Evolutionary conservation across 2,113 vertebrate species (phyloP).

Genomic region (Scomber japonicus): DNA sequence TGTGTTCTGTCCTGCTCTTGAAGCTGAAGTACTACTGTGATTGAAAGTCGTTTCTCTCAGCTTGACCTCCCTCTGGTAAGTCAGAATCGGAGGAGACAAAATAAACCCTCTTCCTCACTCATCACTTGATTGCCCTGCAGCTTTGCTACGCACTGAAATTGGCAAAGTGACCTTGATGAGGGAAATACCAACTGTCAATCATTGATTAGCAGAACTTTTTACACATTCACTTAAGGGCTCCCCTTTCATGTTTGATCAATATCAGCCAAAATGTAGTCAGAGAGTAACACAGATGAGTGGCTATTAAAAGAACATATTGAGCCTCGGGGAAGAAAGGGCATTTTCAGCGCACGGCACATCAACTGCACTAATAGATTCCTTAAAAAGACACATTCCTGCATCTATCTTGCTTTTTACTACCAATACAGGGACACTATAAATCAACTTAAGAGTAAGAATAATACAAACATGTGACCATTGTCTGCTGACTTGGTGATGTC

Average conservation of each 20-base stretch:
- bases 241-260: conserved; percentile 81
- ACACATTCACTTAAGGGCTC: conserved; percentile 76
- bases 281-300: conserved; percentile 44
- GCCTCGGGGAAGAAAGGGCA: conserved; percentile 37
- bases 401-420: conserved; percentile 32
- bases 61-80: conserved; percentile 49
- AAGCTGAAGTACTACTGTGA: conserved; percentile 46
- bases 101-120: conserved; percentile 48
- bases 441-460: background rate
- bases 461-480: conserved; percentile 35
- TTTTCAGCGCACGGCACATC: conserved; percentile 46
- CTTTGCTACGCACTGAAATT: conserved; percentile 53
- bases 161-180: conserved; percentile 78
- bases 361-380: conserved; percentile 7
- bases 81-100: conserved; percentile 50
- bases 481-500: background rate
- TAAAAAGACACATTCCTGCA: conserved; percentile 29
- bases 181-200: conserved; percentile 76
- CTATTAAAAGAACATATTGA: conserved; percentile 39
- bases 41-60: conserved; percentile 49
- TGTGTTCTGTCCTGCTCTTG: conserved; percentile 31
- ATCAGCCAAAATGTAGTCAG: conserved; percentile 70
- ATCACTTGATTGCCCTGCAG: conserved; percentile 62
- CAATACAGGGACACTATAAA: conserved; percentile 27
- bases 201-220: conserved; percentile 75